Evolutionary conservation across 2,113 vertebrate genomes (phyloP).

Genomic region (Strix aluco): DNA sequence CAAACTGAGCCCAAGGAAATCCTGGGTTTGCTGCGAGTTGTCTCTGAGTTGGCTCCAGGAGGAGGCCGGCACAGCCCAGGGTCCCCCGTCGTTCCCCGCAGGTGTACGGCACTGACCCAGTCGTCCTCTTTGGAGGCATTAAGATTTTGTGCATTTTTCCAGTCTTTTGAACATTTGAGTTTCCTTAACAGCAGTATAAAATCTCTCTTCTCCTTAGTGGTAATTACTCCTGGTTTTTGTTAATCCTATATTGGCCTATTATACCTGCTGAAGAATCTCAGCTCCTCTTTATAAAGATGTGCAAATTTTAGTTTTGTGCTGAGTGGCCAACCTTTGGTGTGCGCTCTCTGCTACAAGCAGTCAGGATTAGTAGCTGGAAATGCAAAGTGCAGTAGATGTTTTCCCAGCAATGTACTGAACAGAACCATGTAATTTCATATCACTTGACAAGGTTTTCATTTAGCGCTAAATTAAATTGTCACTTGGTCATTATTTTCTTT

Average conservation of each 20-base stretch:
- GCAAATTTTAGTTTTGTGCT: neutral
- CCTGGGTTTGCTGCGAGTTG: neutral
- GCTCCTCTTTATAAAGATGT: neutral
- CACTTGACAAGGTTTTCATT: neutral
- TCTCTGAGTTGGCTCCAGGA: neutral
- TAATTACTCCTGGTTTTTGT: neutral
- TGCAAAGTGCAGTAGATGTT: neutral
- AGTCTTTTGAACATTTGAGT: neutral
- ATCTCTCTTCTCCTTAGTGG: neutral
- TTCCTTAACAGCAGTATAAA: neutral
- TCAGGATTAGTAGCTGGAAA: neutral
- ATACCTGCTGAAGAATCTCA: neutral
- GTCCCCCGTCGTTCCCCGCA: accelerated
- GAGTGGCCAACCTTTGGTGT: neutral
- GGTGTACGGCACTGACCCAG: accelerated
- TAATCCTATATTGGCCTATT: neutral
- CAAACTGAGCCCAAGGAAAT: accelerated
- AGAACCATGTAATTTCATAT: neutral
- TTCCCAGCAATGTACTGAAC: neutral
- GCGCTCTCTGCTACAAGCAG: neutral
- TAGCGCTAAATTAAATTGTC: conserved; percentile 6
- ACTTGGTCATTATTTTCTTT: neutral
- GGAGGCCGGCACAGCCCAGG: no score
- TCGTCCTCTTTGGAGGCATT: neutral
- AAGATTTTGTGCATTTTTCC: neutral